Base-by-base conservation (phyloP, 2,797 vertebrate species). In the Syndactyla subalaris region DNA sequence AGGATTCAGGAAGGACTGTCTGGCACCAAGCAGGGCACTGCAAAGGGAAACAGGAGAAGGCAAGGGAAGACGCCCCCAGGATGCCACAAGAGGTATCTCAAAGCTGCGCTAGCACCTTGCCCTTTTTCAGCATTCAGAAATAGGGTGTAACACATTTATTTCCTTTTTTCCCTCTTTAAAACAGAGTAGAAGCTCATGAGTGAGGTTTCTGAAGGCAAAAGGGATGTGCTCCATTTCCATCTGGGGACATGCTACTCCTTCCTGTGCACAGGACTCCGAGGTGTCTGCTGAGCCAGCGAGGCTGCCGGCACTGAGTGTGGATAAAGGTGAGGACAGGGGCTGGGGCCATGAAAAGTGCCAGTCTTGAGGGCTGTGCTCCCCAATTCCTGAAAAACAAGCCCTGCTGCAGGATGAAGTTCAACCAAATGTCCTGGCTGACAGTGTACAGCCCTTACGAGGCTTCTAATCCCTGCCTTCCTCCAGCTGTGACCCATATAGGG, bases 231-330 rank as follows among this genome's bases (percentile, higher is more conserved):
- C 24, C 15, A 1, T 41, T 57, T 49, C 39, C 19, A 7, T 3
- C 10, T 14, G 20, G 38, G 38, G 34, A 62, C 0, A 1, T 0
- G 2, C 2, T 12, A 3, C n/a, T 71, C 21, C 10, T 39, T 45
- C 32, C 46, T 32, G 27, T 9, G 57, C 15, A 4, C 0, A 0
- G 24, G 39, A 34, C 30, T 61, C 26, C 14, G 3, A 34, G 22
- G 62, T 43, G 29, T 14, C 61, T 39, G 72, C 65, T 63, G 39
- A 39, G 87, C 54, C 34, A 21, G 22, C 0, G 0, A 41, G 57
- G 65, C 57, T 52, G 43, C 23, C 57, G 43, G 68, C 22, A 59
- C 7, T 0, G 2, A 29, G 38, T 0, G 6, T 66, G 70, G 27
- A 57, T 49, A 39, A n/a, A 48, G 29, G 20, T 36, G 65, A 89